A percentile compares a stretch with the other conserved stretches of the same genome.
These are phyloP conservation scores for Podarcis siculus DNA, from an alignment of 2,797 vertebrate genomes.

Conservation along the genomic window DNA sequence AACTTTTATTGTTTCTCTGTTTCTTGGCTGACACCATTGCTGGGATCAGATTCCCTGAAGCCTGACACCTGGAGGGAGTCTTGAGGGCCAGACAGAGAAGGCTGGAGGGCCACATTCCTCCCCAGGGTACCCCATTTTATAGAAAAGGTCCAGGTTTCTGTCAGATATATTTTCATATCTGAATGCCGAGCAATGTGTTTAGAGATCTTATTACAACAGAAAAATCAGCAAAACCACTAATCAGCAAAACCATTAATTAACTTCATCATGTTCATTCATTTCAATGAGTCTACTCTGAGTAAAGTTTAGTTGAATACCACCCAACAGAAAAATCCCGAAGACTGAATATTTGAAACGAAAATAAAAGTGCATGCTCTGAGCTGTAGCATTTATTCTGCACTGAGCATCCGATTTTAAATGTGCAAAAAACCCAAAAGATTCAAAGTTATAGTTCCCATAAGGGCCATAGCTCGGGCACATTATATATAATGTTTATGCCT, in stretches of 20 bases:
- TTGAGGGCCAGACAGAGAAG: too few relatives aligned
- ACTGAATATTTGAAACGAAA: not conserved
- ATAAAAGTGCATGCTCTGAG: not conserved
- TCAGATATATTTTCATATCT: too few relatives aligned
- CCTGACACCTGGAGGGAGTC: too few relatives aligned
- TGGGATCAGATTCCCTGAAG: too few relatives aligned
- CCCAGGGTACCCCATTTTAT: too few relatives aligned
- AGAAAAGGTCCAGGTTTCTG: too few relatives aligned
- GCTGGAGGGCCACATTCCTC: too few relatives aligned
- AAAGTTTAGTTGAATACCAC: not conserved
- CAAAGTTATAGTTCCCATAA: constrained; percentile 30
- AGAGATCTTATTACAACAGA: not conserved
- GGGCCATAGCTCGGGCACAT: constrained; percentile 3
- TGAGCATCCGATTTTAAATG: constrained; percentile 16
- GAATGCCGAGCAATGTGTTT: not conserved
- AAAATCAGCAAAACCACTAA: not conserved
- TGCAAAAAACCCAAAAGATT: not conserved
- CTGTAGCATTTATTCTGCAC: not conserved
- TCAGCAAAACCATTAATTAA: not conserved
- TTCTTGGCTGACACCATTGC: too few relatives aligned
- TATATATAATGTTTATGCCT: constrained; percentile 33
- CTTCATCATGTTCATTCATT: too few relatives aligned
- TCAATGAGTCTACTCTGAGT: too few relatives aligned
- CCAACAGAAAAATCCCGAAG: not conserved
- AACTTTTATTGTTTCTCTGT: too few relatives aligned